Conservation (phyloP, 2,888 invertebrate species). For the Tupiocoris notatus region DNA sequence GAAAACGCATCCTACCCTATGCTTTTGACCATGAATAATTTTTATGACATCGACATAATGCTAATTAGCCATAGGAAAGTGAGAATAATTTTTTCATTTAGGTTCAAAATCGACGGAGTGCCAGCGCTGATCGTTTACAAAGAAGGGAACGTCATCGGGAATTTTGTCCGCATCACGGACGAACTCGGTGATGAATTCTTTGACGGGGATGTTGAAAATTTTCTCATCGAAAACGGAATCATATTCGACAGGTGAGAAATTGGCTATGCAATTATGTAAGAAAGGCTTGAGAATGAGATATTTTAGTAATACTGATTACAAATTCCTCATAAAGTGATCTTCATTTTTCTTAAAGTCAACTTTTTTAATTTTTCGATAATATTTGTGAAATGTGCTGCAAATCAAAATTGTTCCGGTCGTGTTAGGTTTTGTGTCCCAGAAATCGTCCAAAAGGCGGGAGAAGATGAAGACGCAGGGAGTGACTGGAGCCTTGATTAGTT, state of each 20-base stretch:
- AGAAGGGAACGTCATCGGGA: slow-evolving; percentile 84
- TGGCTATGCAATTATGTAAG: no score
- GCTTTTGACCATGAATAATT: neutral
- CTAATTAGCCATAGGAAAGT: neutral
- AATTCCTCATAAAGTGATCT: no score
- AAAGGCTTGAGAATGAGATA: no score
- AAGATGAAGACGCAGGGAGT: slow-evolving; percentile 43
- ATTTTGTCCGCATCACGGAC: slow-evolving; percentile 82
- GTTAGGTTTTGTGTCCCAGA: slow-evolving; percentile 28
- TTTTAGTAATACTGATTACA: no score
- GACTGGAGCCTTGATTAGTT: slow-evolving; percentile 45
- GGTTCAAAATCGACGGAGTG: slow-evolving; percentile 81
- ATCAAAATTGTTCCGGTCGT: no score
- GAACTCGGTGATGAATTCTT: slow-evolving; percentile 89
- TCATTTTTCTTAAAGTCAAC: no score
- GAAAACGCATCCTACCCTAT: no score
- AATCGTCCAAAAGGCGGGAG: slow-evolving; percentile 39
- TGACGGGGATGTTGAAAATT: slow-evolving; percentile 85
- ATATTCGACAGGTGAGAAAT: slow-evolving; percentile 74
- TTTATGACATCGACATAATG: neutral
- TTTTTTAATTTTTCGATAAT: no score
- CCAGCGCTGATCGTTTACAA: slow-evolving; percentile 92
- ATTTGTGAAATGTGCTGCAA: no score
- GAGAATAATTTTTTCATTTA: slow-evolving; percentile 50
- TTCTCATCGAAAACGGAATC: slow-evolving; percentile 77